Percentiles rank a stretch among this genome's conserved stretches.
These are phyloP conservation scores for Lathamus discolor DNA, from an alignment of 2,113 vertebrate genomes.

Conservation along the genomic window DNA sequence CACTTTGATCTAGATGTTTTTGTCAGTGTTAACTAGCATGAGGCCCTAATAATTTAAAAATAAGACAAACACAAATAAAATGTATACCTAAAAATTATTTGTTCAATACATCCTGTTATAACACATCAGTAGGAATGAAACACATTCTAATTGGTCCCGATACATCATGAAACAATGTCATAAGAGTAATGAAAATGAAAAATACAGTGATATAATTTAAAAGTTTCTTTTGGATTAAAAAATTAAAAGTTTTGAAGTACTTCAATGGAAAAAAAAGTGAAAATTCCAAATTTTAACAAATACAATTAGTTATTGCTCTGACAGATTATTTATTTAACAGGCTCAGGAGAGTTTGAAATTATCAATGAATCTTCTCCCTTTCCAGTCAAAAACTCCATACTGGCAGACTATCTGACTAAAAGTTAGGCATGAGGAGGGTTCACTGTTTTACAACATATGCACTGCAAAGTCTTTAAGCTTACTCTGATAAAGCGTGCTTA, in stretches of 20 bases:
- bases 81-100: background rate
- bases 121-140: background rate
- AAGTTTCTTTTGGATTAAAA: background rate
- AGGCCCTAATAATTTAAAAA: background rate
- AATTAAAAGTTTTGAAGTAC: background rate
- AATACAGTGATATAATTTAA: background rate
- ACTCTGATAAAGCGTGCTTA: background rate
- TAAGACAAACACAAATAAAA: background rate
- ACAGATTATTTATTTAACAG: background rate
- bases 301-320: background rate
- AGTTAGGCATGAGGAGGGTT: background rate
- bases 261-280: background rate
- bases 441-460: background rate
- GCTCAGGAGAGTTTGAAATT: background rate
- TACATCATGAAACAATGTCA: background rate
- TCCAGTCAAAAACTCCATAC: background rate
- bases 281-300: background rate
- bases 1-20: constrained; percentile 7
- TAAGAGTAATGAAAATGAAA: background rate
- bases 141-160: background rate
- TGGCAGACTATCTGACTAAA: background rate
- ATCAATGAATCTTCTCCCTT: background rate
- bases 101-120: background rate
- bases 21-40: background rate
- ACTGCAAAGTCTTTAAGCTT: background rate